Percentiles rank a stretch among this genome's conserved stretches.
These are phyloP conservation scores for Oreocharis arfaki DNA, from an alignment of 2,113 vertebrate species.

Conservation along the genomic window DNA sequence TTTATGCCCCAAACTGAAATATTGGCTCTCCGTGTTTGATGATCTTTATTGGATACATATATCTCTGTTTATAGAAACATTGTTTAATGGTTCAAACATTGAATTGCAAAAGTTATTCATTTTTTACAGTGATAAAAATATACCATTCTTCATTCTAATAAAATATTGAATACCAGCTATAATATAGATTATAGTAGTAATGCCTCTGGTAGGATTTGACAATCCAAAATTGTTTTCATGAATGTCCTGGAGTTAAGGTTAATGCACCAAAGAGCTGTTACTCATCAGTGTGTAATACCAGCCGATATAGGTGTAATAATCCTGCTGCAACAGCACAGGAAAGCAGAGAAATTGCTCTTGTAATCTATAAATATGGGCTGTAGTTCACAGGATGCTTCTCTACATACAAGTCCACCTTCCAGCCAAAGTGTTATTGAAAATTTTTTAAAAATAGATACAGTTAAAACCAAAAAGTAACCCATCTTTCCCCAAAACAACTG, in stretches of 20 bases:
- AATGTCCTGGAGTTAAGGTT: constrained; percentile 47
- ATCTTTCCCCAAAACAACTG: background rate
- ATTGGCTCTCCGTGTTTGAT: too few species aligned
- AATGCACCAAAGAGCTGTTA: constrained; percentile 23
- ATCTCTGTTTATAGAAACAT: constrained; percentile 45
- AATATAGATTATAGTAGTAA: constrained; percentile 24
- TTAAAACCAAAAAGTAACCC: background rate
- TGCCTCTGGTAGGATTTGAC: background rate
- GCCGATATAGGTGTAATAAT: background rate
- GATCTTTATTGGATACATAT: constrained; percentile 23
- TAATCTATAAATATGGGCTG: background rate
- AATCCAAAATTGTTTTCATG: constrained; percentile 9
- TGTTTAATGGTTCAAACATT: constrained; percentile 31
- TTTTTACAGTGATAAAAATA: constrained; percentile 34
- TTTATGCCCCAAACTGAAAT: constrained; percentile 46
- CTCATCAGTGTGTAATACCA: background rate
- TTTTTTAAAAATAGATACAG: background rate
- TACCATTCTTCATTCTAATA: constrained; percentile 38
- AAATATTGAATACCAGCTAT: constrained; percentile 43
- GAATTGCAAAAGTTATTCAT: constrained; percentile 48
- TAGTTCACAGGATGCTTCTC: background rate
- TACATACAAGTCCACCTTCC: background rate
- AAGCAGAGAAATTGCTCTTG: background rate
- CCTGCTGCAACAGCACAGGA: background rate
- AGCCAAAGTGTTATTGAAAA: background rate